A percentile compares a stretch with the other conserved stretches of the same genome.
phyloP scores from a whole-genome alignment of 2,888 invertebrate genomes.

The Leucozona laternaria region DNA sequence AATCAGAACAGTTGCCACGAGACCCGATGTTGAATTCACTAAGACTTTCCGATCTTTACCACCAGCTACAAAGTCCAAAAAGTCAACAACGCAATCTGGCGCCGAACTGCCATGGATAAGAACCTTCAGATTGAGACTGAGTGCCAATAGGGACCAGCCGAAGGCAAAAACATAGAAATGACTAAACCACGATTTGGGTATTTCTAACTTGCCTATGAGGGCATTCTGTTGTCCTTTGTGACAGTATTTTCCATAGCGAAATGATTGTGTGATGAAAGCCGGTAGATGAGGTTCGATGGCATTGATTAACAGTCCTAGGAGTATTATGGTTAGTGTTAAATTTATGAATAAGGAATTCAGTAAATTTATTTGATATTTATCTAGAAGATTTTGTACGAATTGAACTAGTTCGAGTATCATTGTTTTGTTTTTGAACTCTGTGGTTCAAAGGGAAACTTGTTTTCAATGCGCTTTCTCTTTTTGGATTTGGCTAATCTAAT shows the following conservation, averaged over 20 bases:
- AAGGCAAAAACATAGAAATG: conserved; percentile 92
- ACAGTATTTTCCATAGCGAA: conserved; percentile 90
- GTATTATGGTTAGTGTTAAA: conserved; percentile 82
- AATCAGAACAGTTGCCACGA: conserved; percentile 87
- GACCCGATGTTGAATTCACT: conserved; percentile 83
- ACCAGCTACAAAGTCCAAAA: conserved; percentile 83
- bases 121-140: conserved; percentile 81
- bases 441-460: background rate
- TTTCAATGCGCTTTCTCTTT: conserved; percentile 8
- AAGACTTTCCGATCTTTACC: conserved; percentile 82
- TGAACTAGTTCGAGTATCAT: conserved; percentile 48
- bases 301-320: conserved; percentile 86
- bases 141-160: conserved; percentile 84
- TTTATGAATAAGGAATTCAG: conserved; percentile 80
- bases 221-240: conserved; percentile 84
- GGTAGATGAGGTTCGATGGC: conserved; percentile 87
- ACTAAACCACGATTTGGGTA: conserved; percentile 91
- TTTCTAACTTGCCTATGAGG: conserved; percentile 85
- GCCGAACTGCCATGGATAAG: conserved; percentile 82
- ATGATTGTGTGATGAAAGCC: conserved; percentile 86
- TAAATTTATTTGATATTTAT: conserved; percentile 79
- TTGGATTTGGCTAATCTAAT: background rate
- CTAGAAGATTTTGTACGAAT: conserved; percentile 57
- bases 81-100: conserved; percentile 83
- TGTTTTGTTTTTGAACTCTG: background rate